These are phyloP conservation scores for Lineus longissimus DNA, from an alignment of 1,140 invertebrate genomes.

Conservation along the genomic window DNA sequence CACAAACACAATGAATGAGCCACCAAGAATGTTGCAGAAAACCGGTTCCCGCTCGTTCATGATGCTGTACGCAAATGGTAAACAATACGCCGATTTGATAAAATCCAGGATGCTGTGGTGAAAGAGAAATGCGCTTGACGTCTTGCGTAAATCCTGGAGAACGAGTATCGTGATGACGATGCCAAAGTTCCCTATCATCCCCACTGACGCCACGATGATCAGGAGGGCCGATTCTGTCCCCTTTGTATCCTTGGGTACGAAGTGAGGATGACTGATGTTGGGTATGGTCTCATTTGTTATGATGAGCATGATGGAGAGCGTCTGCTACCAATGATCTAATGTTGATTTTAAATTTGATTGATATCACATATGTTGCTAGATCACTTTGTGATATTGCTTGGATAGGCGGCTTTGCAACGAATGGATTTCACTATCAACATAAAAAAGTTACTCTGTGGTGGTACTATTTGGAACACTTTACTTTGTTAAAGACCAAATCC, in stretches of 20 bases:
- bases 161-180: conserved; percentile 70
- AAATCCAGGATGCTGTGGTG: conserved; percentile 44
- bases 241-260: conserved; percentile 60
- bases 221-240: conserved; percentile 75
- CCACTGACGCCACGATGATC: conserved; percentile 71
- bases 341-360: too few relatives aligned
- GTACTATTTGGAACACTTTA: too few relatives aligned
- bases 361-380: too few relatives aligned
- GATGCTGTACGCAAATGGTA: conserved; percentile 64
- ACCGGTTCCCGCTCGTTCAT: conserved; percentile 77
- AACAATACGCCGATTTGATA: conserved; percentile 35
- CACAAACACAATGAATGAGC: conserved; percentile 80
- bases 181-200: conserved; percentile 76
- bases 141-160: conserved; percentile 30
- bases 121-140: conserved; percentile 40
- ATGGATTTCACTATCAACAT: too few relatives aligned
- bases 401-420: too few relatives aligned
- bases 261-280: too few relatives aligned
- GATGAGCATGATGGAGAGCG: not conserved
- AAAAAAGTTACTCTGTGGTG: too few relatives aligned
- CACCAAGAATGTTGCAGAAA: conserved; percentile 84
- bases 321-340: not conserved
- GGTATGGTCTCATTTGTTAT: too few relatives aligned
- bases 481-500: too few relatives aligned
- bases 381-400: too few relatives aligned